Evolutionary conservation across 2,797 vertebrate genomes (phyloP).

Genomic region (Rhyacichthys aspro): DNA sequence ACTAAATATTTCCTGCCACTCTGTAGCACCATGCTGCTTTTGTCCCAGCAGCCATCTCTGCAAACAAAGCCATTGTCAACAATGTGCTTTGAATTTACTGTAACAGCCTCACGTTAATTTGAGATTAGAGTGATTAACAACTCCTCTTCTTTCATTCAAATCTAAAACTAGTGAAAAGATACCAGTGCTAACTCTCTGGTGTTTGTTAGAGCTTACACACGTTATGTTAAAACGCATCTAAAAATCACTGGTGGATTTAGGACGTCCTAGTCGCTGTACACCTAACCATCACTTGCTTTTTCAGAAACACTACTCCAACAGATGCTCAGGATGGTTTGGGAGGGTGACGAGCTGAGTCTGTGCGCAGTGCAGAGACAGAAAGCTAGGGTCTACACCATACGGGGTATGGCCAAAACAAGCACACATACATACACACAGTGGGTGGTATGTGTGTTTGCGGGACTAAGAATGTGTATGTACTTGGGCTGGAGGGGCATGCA

Average conservation of each 20-base stretch:
- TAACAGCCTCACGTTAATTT: constrained; percentile 30
- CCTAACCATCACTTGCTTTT: constrained; percentile 57
- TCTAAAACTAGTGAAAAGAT: constrained; percentile 40
- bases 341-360: constrained; percentile 55
- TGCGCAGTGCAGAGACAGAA: constrained; percentile 64
- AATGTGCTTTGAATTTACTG: constrained; percentile 54
- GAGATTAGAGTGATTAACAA: constrained; percentile 44
- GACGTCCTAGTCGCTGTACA: constrained; percentile 57
- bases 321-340: constrained; percentile 61
- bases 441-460: constrained; percentile 71
- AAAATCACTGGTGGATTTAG: constrained; percentile 59
- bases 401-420: constrained; percentile 72
- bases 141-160: constrained; percentile 44
- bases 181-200: constrained; percentile 41
- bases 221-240: constrained; percentile 64
- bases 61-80: constrained; percentile 44
- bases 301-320: constrained; percentile 53
- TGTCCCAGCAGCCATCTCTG: constrained; percentile 36
- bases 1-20: constrained; percentile 70
- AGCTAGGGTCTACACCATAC: constrained; percentile 71
- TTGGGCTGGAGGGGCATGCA: constrained; percentile 73
- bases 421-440: constrained; percentile 71
- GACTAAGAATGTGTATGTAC: constrained; percentile 70
- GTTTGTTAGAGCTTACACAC: constrained; percentile 39
- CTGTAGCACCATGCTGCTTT: constrained; percentile 36